Percentiles rank a stretch among this genome's conserved stretches.
phyloP scores from a whole-genome alignment of 2,113 vertebrate genomes.

The Rhea americana region DNA sequence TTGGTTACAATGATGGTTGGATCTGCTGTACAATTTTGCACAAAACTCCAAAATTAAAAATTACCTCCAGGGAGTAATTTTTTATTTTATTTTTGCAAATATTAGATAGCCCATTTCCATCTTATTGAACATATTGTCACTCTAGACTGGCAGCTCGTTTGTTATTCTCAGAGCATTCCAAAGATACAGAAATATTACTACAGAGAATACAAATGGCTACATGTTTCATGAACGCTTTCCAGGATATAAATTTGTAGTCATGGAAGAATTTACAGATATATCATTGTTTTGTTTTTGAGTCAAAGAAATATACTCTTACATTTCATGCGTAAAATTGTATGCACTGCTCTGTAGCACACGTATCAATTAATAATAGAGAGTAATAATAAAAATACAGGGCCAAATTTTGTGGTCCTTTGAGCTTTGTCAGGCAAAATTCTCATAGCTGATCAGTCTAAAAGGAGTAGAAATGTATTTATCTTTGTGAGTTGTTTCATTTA shows the following conservation, averaged over 20 bases:
- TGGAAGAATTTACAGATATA: slow-evolving; percentile 48
- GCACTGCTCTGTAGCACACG: background rate
- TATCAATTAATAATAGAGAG: slow-evolving; percentile 11
- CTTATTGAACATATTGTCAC: slow-evolving; percentile 67
- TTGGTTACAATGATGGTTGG: slow-evolving; percentile 28
- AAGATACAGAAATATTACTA: slow-evolving; percentile 51
- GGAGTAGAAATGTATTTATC: background rate
- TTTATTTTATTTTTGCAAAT: slow-evolving; percentile 60
- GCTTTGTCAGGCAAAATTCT: background rate
- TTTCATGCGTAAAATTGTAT: slow-evolving; percentile 32
- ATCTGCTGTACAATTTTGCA: slow-evolving; percentile 33
- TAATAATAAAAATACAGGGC: background rate
- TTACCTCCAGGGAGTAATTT: slow-evolving; percentile 61
- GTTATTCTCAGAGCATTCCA: slow-evolving; percentile 63
- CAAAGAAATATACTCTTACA: slow-evolving; percentile 17
- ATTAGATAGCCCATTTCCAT: slow-evolving; percentile 65
- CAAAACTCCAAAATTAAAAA: slow-evolving; percentile 70
- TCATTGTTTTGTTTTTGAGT: slow-evolving; percentile 42
- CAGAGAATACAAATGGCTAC: slow-evolving; percentile 38
- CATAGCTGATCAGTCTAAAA: background rate
- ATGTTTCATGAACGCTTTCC: background rate
- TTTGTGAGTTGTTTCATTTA: background rate
- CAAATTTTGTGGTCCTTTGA: background rate
- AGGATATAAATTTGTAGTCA: slow-evolving; percentile 46
- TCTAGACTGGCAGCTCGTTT: slow-evolving; percentile 64